These are phyloP conservation scores for Cololabis saira DNA, from an alignment of 2,113 vertebrate genomes.

Conservation along the genomic window DNA sequence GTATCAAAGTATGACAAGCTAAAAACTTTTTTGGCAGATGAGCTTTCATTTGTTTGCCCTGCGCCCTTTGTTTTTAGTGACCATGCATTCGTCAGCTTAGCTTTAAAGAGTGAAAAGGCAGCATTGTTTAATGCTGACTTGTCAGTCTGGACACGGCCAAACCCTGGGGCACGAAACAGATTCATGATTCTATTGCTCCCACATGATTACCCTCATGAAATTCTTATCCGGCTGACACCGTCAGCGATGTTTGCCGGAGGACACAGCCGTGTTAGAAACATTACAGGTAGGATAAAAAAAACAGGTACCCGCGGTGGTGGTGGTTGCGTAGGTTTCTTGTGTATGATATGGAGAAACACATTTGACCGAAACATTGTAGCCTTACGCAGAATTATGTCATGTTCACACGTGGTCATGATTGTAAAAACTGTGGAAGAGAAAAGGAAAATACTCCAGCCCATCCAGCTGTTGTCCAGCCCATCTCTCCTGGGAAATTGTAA, in stretches of 20 bases:
- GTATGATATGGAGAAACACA: neutral
- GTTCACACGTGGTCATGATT: constrained; percentile 8
- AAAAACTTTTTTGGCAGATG: neutral
- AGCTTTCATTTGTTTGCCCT: neutral
- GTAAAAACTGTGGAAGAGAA: neutral
- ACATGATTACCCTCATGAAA: constrained; percentile 7
- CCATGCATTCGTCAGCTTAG: neutral
- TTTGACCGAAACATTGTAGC: neutral
- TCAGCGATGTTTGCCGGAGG: neutral
- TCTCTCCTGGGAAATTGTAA: too few relatives aligned
- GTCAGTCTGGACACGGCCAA: constrained; percentile 1
- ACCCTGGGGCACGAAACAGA: constrained; percentile 2
- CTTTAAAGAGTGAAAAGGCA: neutral
- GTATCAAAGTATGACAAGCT: neutral
- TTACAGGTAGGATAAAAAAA: constrained; percentile 17
- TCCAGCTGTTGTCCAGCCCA: neutral
- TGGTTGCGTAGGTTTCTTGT: neutral
- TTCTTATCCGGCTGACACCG: constrained; percentile 12
- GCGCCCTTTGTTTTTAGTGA: neutral
- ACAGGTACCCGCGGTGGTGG: neutral
- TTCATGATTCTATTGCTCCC: constrained; percentile 1
- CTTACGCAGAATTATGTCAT: neutral
- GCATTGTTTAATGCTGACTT: neutral
- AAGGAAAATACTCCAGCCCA: neutral
- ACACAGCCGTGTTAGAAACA: constrained; percentile 8